Evolutionary conservation across 1,140 invertebrate species (phyloP), one percentile per base, ranked within the genome.

Genomic region (Neelides sp.): DNA sequence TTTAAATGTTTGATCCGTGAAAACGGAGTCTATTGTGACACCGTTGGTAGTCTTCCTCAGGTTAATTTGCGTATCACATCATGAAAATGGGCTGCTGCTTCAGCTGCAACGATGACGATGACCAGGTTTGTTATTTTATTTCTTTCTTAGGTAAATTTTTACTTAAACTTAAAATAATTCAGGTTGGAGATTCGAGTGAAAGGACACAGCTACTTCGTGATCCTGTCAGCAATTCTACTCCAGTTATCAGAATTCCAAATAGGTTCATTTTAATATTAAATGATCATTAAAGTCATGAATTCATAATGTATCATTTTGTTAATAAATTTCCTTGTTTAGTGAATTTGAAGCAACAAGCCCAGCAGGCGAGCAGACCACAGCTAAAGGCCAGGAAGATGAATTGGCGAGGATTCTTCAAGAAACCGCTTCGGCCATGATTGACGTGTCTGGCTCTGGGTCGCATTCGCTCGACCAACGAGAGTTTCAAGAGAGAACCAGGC

Each of bases 31-130:
- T n/a, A n/a, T n/a, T n/a, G n/a, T n/a, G n/a, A n/a, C n/a, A n/a
- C n/a, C n/a, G n/a, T n/a, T n/a, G n/a, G n/a, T n/a, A n/a, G n/a
- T n/a, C n/a, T n/a, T n/a, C n/a, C n/a, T n/a, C n/a, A n/a, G n/a
- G n/a, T n/a, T n/a, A n/a, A n/a, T n/a, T n/a, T 32, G 28, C n/a
- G 28, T 8, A 7, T n/a, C 26, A 30, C 23, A 41, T 12, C 20
- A 61, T 61, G 58, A 61, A 57, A 61, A 61, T 61, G 58, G 58
- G 58, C 32, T 61, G 54, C 41, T 61, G 58, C 24, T 61, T 61
- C 44, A 57, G 54, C 34, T 61, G 58, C 36, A 57, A 57, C 39
- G 58, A 61, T 52, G 58, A 61, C 40, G 58, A 61, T 26, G 55
- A 57, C 12, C 58, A 61, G 52, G 58, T 57, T 39, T 42, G 8